These are phyloP conservation scores for Eulacestoma nigropectus DNA, from an alignment of 2,113 vertebrate genomes.

Conservation along the genomic window DNA sequence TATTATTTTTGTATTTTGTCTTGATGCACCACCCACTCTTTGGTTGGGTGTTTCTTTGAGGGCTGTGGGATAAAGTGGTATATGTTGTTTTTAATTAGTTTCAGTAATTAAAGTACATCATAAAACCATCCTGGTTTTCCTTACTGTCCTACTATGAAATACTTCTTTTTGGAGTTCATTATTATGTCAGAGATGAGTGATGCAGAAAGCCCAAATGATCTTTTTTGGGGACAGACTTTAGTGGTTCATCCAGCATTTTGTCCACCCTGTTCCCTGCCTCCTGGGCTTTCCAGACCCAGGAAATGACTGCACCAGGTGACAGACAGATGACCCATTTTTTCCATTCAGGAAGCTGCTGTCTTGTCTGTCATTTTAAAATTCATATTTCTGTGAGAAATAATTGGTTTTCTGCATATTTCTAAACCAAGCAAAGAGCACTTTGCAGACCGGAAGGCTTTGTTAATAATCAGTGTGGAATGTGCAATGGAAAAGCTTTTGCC, in stretches of 20 bases:
- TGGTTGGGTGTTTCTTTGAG: not conserved
- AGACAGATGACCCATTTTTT: not conserved
- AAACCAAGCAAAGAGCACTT: not conserved
- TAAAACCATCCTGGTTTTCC: not conserved
- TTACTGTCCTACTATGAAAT: not conserved
- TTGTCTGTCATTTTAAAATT: not conserved
- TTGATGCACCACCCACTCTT: not conserved
- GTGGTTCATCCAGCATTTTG: not conserved
- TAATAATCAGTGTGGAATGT: not conserved
- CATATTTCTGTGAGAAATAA: not conserved
- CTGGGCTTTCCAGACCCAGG: not conserved
- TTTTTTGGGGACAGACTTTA: not conserved
- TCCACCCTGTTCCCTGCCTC: not conserved
- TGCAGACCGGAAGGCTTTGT: not conserved
- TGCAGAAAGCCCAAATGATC: not conserved
- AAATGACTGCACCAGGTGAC: not conserved
- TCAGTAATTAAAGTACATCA: not conserved
- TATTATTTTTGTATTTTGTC: not conserved
- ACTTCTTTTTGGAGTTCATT: not conserved
- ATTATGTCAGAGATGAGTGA: not conserved
- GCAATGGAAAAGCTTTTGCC: not conserved
- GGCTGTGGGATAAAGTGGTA: not conserved
- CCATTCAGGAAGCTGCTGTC: not conserved
- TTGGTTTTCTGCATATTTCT: not conserved
- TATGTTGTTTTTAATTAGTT: not conserved